A percentile compares a stretch with the other conserved stretches of the same genome.
These are phyloP conservation scores for Onthophagus taurus DNA, from an alignment of 1,140 invertebrate genomes.

Conservation along the genomic window DNA sequence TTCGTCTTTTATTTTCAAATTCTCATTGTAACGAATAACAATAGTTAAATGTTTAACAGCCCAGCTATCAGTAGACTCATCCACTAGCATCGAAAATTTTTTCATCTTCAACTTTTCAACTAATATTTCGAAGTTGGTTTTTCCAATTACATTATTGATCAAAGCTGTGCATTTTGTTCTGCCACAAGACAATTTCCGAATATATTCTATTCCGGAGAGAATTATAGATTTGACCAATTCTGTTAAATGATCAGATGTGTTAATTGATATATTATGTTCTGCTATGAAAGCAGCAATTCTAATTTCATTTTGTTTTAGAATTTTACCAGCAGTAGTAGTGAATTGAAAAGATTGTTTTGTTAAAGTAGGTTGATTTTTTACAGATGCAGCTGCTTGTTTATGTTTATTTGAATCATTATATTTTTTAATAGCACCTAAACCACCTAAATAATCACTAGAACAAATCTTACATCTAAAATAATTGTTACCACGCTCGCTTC, in stretches of 20 bases:
- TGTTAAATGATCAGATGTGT: constrained; percentile 15
- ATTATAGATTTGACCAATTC: constrained; percentile 12
- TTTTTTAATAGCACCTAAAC: too few species aligned
- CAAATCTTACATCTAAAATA: too few species aligned
- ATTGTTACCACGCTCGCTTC: too few species aligned
- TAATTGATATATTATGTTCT: constrained; percentile 23
- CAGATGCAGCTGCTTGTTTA: too few species aligned
- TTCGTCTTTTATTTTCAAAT: constrained; percentile 25
- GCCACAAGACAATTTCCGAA: constrained; percentile 11
- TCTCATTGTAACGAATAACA: constrained; percentile 23
- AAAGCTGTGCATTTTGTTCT: constrained; percentile 12
- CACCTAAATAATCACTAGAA: too few species aligned
- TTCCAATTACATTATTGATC: constrained; percentile 14
- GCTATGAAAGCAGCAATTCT: constrained; percentile 16
- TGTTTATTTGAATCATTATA: too few species aligned
- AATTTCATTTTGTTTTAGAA: constrained; percentile 16
- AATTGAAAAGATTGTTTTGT: not conserved
- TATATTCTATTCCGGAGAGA: constrained; percentile 18
- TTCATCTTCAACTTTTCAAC: constrained; percentile 16
- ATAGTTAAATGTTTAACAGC: constrained; percentile 28
- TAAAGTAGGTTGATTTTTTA: not conserved
- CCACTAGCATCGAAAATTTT: constrained; percentile 32
- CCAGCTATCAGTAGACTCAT: constrained; percentile 31
- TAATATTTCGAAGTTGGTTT: constrained; percentile 1
- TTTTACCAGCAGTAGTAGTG: not conserved